Percentiles rank a stretch among this genome's conserved stretches.
These are phyloP conservation scores for Microplitis mediator DNA, from an alignment of 1,140 invertebrate species.

Conservation along the genomic window DNA sequence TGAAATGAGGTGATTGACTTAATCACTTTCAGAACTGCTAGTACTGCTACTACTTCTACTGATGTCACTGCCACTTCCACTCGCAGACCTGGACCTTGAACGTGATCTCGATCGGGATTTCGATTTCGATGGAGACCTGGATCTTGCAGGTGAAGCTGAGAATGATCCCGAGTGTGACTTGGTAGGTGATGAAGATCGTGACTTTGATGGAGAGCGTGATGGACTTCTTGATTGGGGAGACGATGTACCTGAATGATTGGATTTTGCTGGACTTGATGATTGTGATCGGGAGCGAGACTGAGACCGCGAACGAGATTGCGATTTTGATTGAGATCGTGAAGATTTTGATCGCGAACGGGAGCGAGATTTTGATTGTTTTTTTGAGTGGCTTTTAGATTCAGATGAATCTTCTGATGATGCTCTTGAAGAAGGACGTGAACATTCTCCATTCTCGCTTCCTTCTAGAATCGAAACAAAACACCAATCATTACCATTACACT, in stretches of 20 bases:
- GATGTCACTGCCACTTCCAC: conserved; percentile 47
- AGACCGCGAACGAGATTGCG: conserved; percentile 33
- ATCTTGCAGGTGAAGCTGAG: conserved; percentile 48
- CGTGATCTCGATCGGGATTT: conserved; percentile 43
- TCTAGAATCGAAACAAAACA: background rate
- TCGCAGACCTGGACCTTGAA: conserved; percentile 43
- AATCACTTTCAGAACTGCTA: conserved; percentile 56
- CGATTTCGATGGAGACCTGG: conserved; percentile 40
- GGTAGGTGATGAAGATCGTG: conserved; percentile 44
- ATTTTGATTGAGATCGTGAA: too few relatives aligned
- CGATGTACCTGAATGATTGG: conserved; percentile 44
- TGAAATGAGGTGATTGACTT: conserved; percentile 5
- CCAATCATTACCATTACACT: background rate
- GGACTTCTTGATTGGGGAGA: too few relatives aligned
- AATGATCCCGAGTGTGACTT: too few relatives aligned
- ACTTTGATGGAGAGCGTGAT: too few relatives aligned
- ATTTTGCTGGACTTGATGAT: conserved; percentile 47
- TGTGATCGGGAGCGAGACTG: conserved; percentile 28
- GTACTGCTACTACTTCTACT: conserved; percentile 51
- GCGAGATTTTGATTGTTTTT: conserved; percentile 47
- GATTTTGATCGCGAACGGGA: conserved; percentile 42
- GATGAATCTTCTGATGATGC: too few relatives aligned
- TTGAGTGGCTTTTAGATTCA: conserved; percentile 35
- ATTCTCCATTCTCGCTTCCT: too few relatives aligned
- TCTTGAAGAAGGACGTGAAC: conserved; percentile 43